Evolutionary conservation across 1,140 invertebrate species (phyloP), one percentile per base, ranked within the genome.

Genomic region (Akabosia matsudoensis): DNA sequence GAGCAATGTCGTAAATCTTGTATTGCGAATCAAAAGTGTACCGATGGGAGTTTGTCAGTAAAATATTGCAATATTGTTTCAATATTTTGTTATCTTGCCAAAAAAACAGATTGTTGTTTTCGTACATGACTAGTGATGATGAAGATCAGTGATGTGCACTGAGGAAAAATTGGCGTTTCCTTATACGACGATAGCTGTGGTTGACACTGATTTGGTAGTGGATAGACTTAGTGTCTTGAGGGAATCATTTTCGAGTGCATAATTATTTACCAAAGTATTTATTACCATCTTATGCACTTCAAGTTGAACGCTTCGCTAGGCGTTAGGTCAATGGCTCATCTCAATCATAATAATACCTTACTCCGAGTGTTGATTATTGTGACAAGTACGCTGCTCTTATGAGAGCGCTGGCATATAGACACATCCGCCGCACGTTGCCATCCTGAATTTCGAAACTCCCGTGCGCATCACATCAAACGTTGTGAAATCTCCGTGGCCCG

Each of bases 31-130:
- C 61, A 67, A 28, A 4, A 67, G 24, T 31, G 10, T 31, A 45
- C 37, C 7, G 18, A 45, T 13, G 16, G 26, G 26, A 61, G 22
- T 22, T 4, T 13, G 54, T 61, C 10, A 67, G 22, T 10, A 67
- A 28, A 56, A 13, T 22, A 7, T 16, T 22, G 3, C 4, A 22
- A 56, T 56, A 56, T 3, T 4, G 37, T 10, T 45, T 10, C 37
- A 56, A n/a, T 56, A 30, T 67, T 67, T 67, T 67, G 61, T 30
- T 3, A 67, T 30, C 61, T 67, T 67, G 61, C 61, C 61, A 67
- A 67, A 30, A 67, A 61, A 61, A 22, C 7, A 22, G 28, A 30
- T 67, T 67, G 24, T n/a, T 24, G 24, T 67, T 30, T 18, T 45
- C 18, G 37, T 10, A 7, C 4, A 61, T 61, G 54, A 7, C 7